phyloP scores from a whole-genome alignment of 2,888 invertebrate species.

The Sminthurides aquaticus region DNA sequence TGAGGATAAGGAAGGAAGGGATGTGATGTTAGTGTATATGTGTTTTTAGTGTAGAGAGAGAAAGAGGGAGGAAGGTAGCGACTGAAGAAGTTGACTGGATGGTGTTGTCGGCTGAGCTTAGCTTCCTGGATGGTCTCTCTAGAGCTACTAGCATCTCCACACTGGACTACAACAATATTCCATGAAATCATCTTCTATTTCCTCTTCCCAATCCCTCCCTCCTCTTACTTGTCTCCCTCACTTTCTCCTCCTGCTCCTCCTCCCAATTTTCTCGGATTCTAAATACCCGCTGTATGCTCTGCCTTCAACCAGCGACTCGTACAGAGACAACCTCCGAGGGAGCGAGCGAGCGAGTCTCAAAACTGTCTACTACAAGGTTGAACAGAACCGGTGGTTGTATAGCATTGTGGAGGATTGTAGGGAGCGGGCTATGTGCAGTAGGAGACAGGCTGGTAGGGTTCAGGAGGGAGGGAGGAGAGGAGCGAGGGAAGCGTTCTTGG shows the following conservation, averaged over 20 bases:
- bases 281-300: too few species aligned
- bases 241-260: background rate
- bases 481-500: too few species aligned
- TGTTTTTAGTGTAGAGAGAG: background rate
- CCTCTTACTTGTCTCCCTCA: background rate
- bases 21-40: background rate
- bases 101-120: background rate
- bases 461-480: too few species aligned
- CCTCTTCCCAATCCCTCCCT: background rate
- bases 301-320: too few species aligned
- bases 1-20: background rate
- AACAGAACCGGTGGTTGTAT: too few species aligned
- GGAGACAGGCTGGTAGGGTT: too few species aligned
- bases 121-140: background rate
- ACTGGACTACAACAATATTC: background rate
- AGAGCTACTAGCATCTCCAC: background rate
- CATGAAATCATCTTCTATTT: background rate
- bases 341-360: too few species aligned
- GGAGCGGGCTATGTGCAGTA: too few species aligned
- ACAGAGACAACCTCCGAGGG: too few species aligned
- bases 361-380: too few species aligned
- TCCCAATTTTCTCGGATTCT: background rate
- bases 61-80: background rate
- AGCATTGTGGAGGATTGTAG: too few species aligned
- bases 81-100: background rate